A percentile compares a stretch with the other conserved stretches of the same genome.
These are phyloP conservation scores for Ctenosaura bakeri DNA, from an alignment of 2,797 vertebrate species.

Conservation along the genomic window DNA sequence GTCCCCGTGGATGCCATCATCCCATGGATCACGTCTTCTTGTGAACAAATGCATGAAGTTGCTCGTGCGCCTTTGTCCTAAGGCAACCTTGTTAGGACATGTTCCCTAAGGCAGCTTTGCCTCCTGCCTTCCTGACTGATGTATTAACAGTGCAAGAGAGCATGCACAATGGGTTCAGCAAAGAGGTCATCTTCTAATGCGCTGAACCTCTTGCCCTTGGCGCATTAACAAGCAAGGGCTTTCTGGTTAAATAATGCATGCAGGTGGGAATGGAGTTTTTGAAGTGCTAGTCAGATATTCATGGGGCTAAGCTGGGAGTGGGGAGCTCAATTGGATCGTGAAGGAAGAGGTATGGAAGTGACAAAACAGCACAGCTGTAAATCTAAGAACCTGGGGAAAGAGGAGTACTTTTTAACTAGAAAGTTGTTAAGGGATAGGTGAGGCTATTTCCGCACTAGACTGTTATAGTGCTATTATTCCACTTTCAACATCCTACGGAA, in stretches of 20 bases:
- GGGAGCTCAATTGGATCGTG: conserved; percentile 38
- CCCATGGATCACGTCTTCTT: neutral
- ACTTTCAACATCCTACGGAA: too few relatives aligned
- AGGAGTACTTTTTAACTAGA: too few relatives aligned
- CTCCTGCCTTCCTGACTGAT: conserved; percentile 52
- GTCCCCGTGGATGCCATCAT: neutral
- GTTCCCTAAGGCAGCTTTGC: conserved; percentile 20
- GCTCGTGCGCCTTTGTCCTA: neutral
- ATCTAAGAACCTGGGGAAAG: conserved; percentile 23
- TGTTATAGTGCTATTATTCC: too few relatives aligned
- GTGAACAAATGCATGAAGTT: neutral
- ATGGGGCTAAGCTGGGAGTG: neutral
- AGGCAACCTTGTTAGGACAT: conserved; percentile 52
- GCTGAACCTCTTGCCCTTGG: conserved; percentile 59
- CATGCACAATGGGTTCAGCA: conserved; percentile 65
- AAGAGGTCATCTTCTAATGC: conserved; percentile 65
- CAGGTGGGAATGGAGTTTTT: conserved; percentile 56
- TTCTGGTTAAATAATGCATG: conserved; percentile 66
- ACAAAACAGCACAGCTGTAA: neutral
- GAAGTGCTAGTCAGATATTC: conserved; percentile 64
- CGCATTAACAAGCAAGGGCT: conserved; percentile 71
- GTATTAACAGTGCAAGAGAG: conserved; percentile 52
- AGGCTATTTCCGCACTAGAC: too few relatives aligned
- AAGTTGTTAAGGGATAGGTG: too few relatives aligned
- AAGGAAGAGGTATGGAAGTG: neutral